phyloP scores from a whole-genome alignment of 2,797 vertebrate genomes.

The Orestias chungarensis region DNA sequence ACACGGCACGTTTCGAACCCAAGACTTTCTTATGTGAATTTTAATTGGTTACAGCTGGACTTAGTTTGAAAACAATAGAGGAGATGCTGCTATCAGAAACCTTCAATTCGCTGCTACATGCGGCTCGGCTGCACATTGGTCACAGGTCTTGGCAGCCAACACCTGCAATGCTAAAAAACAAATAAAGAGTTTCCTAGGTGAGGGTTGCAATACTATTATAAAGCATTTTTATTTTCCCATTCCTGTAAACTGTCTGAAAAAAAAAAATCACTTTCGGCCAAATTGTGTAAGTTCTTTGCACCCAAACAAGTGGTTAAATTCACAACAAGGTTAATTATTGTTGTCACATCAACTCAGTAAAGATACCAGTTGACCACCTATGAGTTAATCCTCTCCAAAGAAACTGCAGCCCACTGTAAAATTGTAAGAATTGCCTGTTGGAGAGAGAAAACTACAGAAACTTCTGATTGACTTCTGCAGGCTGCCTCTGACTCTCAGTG shows the following conservation, averaged over 20 bases:
- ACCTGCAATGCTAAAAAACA: not conserved
- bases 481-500: conserved; percentile 10
- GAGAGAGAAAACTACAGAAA: conserved; percentile 11
- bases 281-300: not conserved
- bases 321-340: not conserved
- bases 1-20: not conserved
- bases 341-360: not conserved
- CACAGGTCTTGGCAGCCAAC: not conserved
- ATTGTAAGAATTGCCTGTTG: conserved; percentile 2
- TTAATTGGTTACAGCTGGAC: not conserved
- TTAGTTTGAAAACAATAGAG: not conserved
- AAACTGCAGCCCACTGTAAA: not conserved
- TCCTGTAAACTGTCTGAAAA: not conserved
- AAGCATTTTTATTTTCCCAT: not conserved
- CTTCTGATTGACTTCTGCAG: conserved; percentile 11
- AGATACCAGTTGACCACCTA: not conserved
- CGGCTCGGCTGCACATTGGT: not conserved
- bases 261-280: not conserved
- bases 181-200: not conserved
- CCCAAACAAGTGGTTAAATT: not conserved
- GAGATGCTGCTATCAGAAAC: not conserved
- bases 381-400: not conserved
- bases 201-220: not conserved
- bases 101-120: no score
- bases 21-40: not conserved